phyloP scores from a whole-genome alignment of 92 coral and sea anemone species.

The Scolanthus callimorphus region DNA sequence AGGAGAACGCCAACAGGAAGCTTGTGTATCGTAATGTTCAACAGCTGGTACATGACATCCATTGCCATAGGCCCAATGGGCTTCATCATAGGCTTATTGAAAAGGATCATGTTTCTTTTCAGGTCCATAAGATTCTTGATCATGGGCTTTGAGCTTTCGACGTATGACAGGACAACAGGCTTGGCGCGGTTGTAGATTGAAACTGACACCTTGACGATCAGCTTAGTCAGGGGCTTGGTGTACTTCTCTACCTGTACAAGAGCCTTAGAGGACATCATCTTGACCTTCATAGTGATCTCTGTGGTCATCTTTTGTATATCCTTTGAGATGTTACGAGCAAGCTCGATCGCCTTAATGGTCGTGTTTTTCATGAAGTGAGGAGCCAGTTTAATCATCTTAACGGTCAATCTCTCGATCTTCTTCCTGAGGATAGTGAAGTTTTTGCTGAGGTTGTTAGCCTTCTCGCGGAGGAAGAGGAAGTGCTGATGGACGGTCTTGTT shows the following conservation, averaged over 20 bases:
- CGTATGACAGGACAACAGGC: slow-evolving; percentile 39
- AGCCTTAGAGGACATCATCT: slow-evolving; percentile 17
- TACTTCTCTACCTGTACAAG: slow-evolving; percentile 36
- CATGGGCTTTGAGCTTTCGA: slow-evolving; percentile 31
- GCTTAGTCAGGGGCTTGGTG: slow-evolving; percentile 55
- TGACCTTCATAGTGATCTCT: slow-evolving; percentile 31
- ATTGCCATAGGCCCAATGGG: slow-evolving; percentile 60
- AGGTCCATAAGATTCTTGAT: slow-evolving; percentile 22
- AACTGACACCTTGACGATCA: slow-evolving; percentile 36
- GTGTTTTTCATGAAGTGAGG: slow-evolving; percentile 65
- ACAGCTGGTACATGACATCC: slow-evolving; percentile 47
- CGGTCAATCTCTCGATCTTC: slow-evolving; percentile 23
- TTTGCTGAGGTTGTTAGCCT: slow-evolving; percentile 17
- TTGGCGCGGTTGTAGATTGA: slow-evolving; percentile 57
- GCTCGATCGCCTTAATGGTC: slow-evolving; percentile 65
- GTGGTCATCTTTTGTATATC: slow-evolving; percentile 42
- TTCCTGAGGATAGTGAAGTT: background rate
- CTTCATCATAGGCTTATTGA: slow-evolving; percentile 50
- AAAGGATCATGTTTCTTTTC: slow-evolving; percentile 30
- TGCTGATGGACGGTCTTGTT: slow-evolving; percentile 38
- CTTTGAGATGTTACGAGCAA: slow-evolving; percentile 52
- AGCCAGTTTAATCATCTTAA: slow-evolving; percentile 42
- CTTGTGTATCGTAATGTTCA: slow-evolving; percentile 58
- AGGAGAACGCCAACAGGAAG: slow-evolving; percentile 55
- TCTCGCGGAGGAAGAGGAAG: slow-evolving; percentile 18